phyloP scores from a whole-genome alignment of 2,113 vertebrate species.

The Miniopterus natalensis region DNA sequence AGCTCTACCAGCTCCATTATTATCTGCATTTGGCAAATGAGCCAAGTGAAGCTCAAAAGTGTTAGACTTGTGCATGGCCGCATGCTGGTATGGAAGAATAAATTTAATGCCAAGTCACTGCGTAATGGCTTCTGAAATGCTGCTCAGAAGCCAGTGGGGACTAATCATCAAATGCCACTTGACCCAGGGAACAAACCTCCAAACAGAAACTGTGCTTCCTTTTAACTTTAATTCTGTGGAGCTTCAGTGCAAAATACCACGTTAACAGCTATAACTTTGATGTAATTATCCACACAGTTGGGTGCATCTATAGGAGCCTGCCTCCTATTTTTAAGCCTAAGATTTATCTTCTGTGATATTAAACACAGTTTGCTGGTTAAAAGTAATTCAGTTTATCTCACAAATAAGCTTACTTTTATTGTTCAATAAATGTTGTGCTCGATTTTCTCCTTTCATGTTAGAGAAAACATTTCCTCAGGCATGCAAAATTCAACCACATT shows the following conservation, averaged over 20 bases:
- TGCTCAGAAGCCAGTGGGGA: background rate
- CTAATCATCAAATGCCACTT: background rate
- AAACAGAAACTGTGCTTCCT: background rate
- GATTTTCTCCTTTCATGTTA: background rate
- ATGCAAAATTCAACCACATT: background rate
- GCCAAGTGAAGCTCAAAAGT: background rate
- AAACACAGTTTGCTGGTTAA: slow-evolving; percentile 47
- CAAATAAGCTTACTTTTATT: slow-evolving; percentile 50
- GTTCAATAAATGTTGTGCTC: slow-evolving; percentile 59
- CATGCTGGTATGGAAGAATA: background rate
- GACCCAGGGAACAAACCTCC: background rate
- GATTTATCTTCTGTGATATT: slow-evolving; percentile 65
- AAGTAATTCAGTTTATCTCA: slow-evolving; percentile 40
- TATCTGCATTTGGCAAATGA: background rate
- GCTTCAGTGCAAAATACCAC: background rate
- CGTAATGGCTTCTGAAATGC: slow-evolving; percentile 35
- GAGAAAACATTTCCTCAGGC: background rate
- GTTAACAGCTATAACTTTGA: background rate
- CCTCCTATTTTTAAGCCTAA: slow-evolving; percentile 4
- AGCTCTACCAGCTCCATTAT: background rate
- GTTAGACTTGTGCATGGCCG: background rate
- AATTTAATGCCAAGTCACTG: background rate
- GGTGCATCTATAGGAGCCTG: background rate
- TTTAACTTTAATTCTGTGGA: background rate
- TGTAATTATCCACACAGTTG: slow-evolving; percentile 49